phyloP scores from a whole-genome alignment of 1,140 invertebrate species.

The Drosophila melanica region DNA sequence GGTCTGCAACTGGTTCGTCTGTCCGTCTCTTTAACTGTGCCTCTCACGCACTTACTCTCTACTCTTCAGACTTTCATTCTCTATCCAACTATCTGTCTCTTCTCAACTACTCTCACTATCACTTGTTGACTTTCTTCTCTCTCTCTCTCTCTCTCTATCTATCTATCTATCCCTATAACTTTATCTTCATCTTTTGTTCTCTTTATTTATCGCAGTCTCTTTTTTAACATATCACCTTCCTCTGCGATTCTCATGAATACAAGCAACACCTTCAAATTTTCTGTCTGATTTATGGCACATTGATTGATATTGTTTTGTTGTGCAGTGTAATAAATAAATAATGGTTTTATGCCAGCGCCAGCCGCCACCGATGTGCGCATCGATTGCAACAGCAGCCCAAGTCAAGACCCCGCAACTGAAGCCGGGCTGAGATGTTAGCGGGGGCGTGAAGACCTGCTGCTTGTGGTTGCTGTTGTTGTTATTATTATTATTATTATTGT shows the following conservation, averaged over 20 bases:
- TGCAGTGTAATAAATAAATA: conserved; percentile 48
- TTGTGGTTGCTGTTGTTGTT: background rate
- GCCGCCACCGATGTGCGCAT: conserved; percentile 41
- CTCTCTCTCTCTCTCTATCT: background rate
- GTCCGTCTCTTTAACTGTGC: too few relatives aligned
- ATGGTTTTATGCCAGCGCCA: conserved; percentile 30
- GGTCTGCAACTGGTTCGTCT: too few relatives aligned
- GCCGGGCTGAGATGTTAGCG: background rate
- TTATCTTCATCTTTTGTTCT: background rate
- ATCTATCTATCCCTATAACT: too few relatives aligned
- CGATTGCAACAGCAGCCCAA: conserved; percentile 61
- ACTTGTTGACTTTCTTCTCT: too few relatives aligned
- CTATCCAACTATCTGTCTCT: too few relatives aligned
- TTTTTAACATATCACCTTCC: background rate
- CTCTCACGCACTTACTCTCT: too few relatives aligned
- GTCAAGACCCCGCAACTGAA: conserved; percentile 14
- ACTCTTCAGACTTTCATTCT: too few relatives aligned
- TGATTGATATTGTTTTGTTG: conserved; percentile 17
- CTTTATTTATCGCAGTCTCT: background rate
- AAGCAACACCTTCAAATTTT: background rate
- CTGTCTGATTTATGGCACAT: background rate
- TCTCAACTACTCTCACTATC: too few relatives aligned
- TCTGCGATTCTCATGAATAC: background rate
- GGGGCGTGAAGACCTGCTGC: background rate
- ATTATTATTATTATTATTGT: conserved; percentile 6